Base-by-base conservation (phyloP, 1,140 invertebrate genomes). In the Pseudomyrmex sp. region DNA sequence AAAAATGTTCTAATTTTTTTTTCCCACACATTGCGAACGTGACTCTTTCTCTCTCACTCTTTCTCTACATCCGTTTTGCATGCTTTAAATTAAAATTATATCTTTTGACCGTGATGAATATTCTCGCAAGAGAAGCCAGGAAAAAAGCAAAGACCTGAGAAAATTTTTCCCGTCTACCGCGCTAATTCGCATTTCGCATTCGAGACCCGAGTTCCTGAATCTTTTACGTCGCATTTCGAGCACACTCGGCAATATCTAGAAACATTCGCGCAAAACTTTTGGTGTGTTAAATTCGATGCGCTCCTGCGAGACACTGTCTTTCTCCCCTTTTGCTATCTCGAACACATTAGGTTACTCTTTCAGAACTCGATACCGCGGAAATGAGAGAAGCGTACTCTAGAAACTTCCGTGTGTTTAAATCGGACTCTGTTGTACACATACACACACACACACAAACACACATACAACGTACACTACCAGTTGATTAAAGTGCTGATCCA, bases 401-500 rank as follows among this genome's bases (percentile, higher is more conserved):
- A 20, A 79, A 79, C 70, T 69, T n/a, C 35, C 52, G 23, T 58
- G 20, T 80, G 65, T 69, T 69, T 72, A 59, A 80, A 80, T 18
- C 74, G 46, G 59, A 75, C 52, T 58, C 4, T 35, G 5, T 35
- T 35, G 35, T 7, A 7, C 5, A 5, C 35, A 7, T 0, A 7
- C 35, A 7, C 5, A 35, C 5, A 7, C 4, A 35, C 35, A 35
- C 35, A 7, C 0, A 7, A 5, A 7, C 5, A 35, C 5, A 7
- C 4, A 35, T 5, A 35, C 35, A 35, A 35, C 44, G 46, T 52
- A 26, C 44, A 44, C 76, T 61, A 80, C 70, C 76, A 46, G 56
- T 80, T 80, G 54, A 82, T 82, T 84, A 73, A 70, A 84, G 46
- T 76, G 76, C 59, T 65, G 68, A 82, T 66, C 50, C 72, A 70